Evolutionary conservation across 2,888 invertebrate genomes (phyloP), one percentile per base, ranked within the genome.

Genomic region (Drosophila buzzatii): DNA sequence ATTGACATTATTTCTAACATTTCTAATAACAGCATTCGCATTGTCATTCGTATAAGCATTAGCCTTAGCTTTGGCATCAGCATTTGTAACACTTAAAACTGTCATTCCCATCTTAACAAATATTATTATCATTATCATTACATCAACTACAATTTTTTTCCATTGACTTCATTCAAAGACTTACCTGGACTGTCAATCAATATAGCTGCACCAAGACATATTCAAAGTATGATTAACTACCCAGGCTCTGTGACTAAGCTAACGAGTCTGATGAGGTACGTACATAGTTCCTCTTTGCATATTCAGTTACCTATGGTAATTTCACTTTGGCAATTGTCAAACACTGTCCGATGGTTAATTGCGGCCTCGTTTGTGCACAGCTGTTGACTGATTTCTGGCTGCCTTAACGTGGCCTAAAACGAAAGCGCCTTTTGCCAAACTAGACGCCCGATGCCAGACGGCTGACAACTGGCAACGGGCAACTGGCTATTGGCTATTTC

Each of bases 401-500:
- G 57, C 31, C 60, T 52, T 53, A 65, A 56, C 65, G 41, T 71
- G 74, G 74, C 69, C 79, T 49, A 37, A 66, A 78, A 56, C 39
- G 80, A 70, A 70, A 79, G 61, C 61, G 60, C 44, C 57, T 63
- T 58, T 27, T 53, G 59, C 63, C 62, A 55, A 37, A 51, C 52
- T 9, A 52, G 52, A 52, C 51, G 35, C 10, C 39, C 41, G 7
- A 23, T 12, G 27, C 10, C 39, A 27, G 53, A 35, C 8, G 20
- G 1, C 45, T 8, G 45, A 6, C 39, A 12, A 12, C 55, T 39
- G 55, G 31, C 55, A 55, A 31, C 69, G 61, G 70, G 16, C 79
- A 75, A 70, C 45, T 61, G 64, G 27, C 51, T 67, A 72, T 63
- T 78, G 73, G 66, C 67, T 65, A 73, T 81, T 85, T 81, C 89